Conservation (phyloP, 2,888 invertebrate species). For the Ochropleura leucogaster region DNA sequence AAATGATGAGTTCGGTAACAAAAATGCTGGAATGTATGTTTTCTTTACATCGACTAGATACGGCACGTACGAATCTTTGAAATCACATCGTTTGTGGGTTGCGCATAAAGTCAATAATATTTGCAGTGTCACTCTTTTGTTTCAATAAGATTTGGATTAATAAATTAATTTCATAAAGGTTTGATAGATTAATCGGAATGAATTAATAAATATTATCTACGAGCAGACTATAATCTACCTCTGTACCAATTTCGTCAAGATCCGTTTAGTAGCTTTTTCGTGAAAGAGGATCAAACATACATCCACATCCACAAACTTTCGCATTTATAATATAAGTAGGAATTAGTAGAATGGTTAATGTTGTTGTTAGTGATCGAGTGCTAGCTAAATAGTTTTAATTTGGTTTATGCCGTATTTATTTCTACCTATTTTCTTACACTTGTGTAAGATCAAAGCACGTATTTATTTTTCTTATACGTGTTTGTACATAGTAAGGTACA, state of each 20-base stretch:
- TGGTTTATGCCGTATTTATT: neutral
- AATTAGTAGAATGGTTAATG: too few relatives aligned
- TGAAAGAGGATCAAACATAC: too few relatives aligned
- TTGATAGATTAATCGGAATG: neutral
- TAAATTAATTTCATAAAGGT: neutral
- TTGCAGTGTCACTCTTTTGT: constrained; percentile 15
- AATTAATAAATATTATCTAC: neutral
- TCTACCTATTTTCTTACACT: neutral
- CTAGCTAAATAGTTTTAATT: neutral
- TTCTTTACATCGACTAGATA: constrained; percentile 37
- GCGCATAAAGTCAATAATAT: constrained; percentile 23
- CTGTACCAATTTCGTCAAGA: too few relatives aligned
- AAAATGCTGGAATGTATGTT: constrained; percentile 48
- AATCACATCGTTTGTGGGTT: constrained; percentile 16
- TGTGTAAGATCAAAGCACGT: neutral
- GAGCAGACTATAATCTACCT: too few relatives aligned
- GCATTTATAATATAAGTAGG: too few relatives aligned
- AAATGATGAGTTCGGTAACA: constrained; percentile 21
- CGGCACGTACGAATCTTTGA: constrained; percentile 45
- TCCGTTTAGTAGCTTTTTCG: too few relatives aligned
- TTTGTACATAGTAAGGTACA: neutral
- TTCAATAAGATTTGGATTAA: neutral
- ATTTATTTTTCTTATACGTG: constrained; percentile 5
- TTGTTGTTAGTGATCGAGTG: neutral
- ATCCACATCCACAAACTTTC: too few relatives aligned